These are phyloP conservation scores for Ammodramus savannarum DNA, from an alignment of 2,113 vertebrate species.

Conservation along the genomic window DNA sequence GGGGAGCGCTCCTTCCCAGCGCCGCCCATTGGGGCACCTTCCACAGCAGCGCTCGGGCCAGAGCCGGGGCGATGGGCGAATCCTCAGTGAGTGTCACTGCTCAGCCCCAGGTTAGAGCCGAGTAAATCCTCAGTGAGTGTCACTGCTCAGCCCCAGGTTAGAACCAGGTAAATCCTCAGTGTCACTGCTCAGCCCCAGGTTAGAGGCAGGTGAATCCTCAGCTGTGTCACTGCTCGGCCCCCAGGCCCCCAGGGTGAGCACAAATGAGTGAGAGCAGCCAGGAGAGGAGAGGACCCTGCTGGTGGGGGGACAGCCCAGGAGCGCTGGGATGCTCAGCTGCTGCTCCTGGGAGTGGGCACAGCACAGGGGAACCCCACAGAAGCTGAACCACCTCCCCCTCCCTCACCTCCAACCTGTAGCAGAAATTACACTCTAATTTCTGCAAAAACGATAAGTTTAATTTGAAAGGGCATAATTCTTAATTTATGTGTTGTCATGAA, in stretches of 20 bases:
- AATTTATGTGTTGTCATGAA: slow-evolving; percentile 60
- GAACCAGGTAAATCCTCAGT: not conserved
- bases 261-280: not conserved
- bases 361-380: not conserved
- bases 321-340: not conserved
- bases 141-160: not conserved
- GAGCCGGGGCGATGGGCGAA: no score
- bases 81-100: no score
- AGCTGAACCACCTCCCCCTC: not conserved
- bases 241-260: not conserved
- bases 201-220: not conserved
- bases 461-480: slow-evolving; percentile 58
- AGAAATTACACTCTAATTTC: not conserved
- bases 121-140: no score
- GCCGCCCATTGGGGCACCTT: not conserved
- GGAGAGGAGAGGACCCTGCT: not conserved
- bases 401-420: not conserved
- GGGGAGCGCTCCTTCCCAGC: rapidly evolving
- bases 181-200: no score
- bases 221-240: not conserved
- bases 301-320: not conserved
- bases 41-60: rapidly evolving
- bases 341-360: not conserved
- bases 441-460: not conserved
- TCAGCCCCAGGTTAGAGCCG: no score